A percentile compares a stretch with the other conserved stretches of the same genome.
Conservation (phyloP, 2,113 vertebrate genomes). For the Indicator maculatus region DNA sequence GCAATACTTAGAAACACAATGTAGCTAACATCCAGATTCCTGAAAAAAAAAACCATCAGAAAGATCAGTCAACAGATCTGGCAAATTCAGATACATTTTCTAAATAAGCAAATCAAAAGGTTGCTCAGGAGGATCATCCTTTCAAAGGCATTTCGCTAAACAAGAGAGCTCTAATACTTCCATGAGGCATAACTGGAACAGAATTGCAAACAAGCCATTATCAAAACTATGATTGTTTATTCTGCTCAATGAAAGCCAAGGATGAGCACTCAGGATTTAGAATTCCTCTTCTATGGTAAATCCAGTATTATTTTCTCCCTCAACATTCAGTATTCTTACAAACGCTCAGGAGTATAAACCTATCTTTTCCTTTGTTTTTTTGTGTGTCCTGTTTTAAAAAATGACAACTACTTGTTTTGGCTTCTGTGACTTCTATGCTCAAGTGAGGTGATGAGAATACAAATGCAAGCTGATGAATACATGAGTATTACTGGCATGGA, state of each 20-base stretch:
- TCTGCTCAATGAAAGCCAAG: conserved; percentile 2
- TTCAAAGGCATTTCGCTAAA: conserved; percentile 41
- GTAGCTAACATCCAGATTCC: neutral
- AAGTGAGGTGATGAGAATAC: neutral
- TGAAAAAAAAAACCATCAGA: conserved; percentile 8
- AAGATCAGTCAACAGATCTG: conserved; percentile 20
- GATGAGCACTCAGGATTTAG: neutral
- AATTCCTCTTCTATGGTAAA: neutral
- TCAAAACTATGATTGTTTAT: neutral
- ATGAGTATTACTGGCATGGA: neutral
- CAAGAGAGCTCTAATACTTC: neutral
- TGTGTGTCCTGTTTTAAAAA: neutral
- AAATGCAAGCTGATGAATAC: neutral
- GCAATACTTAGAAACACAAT: neutral
- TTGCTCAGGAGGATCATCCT: neutral
- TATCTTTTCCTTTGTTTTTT: neutral
- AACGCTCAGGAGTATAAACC: neutral
- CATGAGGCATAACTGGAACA: neutral
- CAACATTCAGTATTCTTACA: neutral
- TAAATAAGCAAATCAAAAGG: neutral
- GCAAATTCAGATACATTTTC: conserved; percentile 9
- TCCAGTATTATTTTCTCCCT: neutral
- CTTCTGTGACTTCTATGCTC: neutral
- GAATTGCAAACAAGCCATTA: neutral
- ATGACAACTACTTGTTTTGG: neutral